These are phyloP conservation scores for Harlomillsia oculata DNA, from an alignment of 1,140 invertebrate genomes.

Conservation along the genomic window DNA sequence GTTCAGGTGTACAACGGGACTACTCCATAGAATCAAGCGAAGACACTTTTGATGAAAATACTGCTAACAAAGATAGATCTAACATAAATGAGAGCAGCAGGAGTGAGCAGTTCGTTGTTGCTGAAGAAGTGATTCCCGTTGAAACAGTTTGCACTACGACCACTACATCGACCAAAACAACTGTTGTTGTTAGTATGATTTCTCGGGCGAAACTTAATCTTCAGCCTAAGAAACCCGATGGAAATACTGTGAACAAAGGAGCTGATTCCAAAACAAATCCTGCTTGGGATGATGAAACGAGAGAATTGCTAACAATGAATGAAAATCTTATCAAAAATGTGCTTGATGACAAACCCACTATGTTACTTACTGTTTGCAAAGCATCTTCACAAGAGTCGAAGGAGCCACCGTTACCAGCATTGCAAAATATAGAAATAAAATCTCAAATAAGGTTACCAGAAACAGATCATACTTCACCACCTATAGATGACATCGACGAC, in stretches of 20 bases:
- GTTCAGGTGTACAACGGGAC: no score
- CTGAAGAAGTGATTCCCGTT: slow-evolving; percentile 28
- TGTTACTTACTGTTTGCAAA: slow-evolving; percentile 59
- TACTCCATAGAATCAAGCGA: no score
- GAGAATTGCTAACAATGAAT: slow-evolving; percentile 64
- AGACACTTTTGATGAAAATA: no score
- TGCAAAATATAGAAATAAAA: slow-evolving; percentile 50
- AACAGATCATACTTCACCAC: neutral
- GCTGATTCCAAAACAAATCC: slow-evolving; percentile 50
- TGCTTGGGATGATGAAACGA: slow-evolving; percentile 66
- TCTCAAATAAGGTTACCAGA: slow-evolving; percentile 5
- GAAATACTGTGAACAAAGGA: slow-evolving; percentile 54
- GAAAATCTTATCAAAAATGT: slow-evolving; percentile 76
- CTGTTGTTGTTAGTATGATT: slow-evolving; percentile 31
- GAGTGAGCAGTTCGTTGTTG: no score
- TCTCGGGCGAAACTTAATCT: slow-evolving; percentile 54
- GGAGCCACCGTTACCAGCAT: slow-evolving; percentile 2
- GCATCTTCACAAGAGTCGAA: slow-evolving; percentile 33
- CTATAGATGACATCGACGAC: neutral
- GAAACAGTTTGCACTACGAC: slow-evolving; percentile 32
- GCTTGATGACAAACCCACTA: slow-evolving; percentile 65
- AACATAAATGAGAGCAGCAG: neutral
- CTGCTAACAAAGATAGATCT: neutral
- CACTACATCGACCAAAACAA: slow-evolving; percentile 31
- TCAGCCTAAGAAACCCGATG: slow-evolving; percentile 62